phyloP scores from a whole-genome alignment of 2,888 invertebrate species.

The Vanessa cardui region DNA sequence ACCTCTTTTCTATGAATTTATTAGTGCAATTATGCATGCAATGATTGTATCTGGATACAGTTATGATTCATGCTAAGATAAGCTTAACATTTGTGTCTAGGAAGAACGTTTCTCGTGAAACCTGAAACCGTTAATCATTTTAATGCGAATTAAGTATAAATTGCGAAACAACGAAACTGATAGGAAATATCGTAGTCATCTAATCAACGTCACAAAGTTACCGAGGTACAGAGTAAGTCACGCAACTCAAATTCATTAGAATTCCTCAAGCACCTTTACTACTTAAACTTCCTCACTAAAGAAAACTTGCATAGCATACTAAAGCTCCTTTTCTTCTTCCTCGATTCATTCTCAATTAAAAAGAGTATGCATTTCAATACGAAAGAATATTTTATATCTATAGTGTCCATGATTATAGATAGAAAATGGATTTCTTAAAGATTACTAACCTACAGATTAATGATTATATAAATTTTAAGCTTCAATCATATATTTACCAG shows the following conservation, averaged over 20 bases:
- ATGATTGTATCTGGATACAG: too few species aligned
- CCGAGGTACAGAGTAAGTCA: constrained; percentile 26
- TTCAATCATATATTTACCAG: too few species aligned
- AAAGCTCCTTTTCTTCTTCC: constrained; percentile 18
- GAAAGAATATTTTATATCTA: too few species aligned
- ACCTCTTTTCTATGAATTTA: too few species aligned
- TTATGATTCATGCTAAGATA: too few species aligned
- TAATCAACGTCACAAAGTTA: constrained; percentile 23
- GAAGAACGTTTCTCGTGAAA: too few species aligned
- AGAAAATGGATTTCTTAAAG: too few species aligned
- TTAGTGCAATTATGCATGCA: too few species aligned
- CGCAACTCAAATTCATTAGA: constrained; percentile 39
- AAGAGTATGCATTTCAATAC: not conserved
- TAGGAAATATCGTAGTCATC: constrained; percentile 2
- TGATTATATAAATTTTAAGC: too few species aligned
- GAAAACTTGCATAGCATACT: constrained; percentile 35
- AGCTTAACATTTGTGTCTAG: too few species aligned
- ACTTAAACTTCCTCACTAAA: constrained; percentile 34
- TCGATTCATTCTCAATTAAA: constrained; percentile 30
- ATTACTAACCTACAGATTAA: too few species aligned
- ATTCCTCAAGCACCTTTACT: constrained; percentile 33
- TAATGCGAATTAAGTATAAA: not conserved
- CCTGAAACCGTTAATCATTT: not conserved
- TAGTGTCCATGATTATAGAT: too few species aligned
- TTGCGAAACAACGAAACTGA: not conserved